These are phyloP conservation scores for Plusia festucae DNA, from an alignment of 2,888 invertebrate genomes.

Conservation along the genomic window DNA sequence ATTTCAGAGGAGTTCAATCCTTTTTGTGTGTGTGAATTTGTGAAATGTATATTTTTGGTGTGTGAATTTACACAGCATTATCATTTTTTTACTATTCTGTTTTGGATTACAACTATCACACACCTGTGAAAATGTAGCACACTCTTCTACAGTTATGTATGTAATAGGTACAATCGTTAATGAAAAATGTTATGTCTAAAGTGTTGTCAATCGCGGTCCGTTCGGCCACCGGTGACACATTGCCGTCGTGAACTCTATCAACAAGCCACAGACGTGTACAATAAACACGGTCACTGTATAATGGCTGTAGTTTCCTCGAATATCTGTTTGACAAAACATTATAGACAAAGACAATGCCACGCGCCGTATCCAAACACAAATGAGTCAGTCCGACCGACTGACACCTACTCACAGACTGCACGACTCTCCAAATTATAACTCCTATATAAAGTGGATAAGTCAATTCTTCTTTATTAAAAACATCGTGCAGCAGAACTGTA, in stretches of 20 bases:
- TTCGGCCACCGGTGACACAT: slow-evolving; percentile 45
- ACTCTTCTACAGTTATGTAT: not conserved
- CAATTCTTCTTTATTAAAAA: not conserved
- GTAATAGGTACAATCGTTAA: not conserved
- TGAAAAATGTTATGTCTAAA: slow-evolving; percentile 53
- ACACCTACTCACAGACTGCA: slow-evolving; percentile 36
- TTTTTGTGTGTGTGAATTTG: too few relatives aligned
- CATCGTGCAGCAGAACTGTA: not conserved
- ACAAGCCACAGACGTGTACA: slow-evolving; percentile 61
- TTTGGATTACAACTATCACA: too few relatives aligned
- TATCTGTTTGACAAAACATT: slow-evolving; percentile 81
- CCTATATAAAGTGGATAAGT: not conserved
- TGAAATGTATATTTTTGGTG: too few relatives aligned
- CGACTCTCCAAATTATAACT: slow-evolving; percentile 29
- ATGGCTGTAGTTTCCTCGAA: slow-evolving; percentile 77
- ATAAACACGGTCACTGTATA: slow-evolving; percentile 75
- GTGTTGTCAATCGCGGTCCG: slow-evolving; percentile 26
- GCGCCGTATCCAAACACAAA: slow-evolving; percentile 82
- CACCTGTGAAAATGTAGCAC: not conserved
- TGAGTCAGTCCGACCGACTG: slow-evolving; percentile 67
- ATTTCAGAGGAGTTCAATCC: too few relatives aligned
- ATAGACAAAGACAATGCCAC: slow-evolving; percentile 84
- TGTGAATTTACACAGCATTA: not conserved
- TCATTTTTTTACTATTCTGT: too few relatives aligned
- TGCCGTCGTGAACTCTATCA: slow-evolving; percentile 44